Evolutionary conservation across 1,140 invertebrate genomes (phyloP).

Genomic region (Meloidogyne floridensis): DNA sequence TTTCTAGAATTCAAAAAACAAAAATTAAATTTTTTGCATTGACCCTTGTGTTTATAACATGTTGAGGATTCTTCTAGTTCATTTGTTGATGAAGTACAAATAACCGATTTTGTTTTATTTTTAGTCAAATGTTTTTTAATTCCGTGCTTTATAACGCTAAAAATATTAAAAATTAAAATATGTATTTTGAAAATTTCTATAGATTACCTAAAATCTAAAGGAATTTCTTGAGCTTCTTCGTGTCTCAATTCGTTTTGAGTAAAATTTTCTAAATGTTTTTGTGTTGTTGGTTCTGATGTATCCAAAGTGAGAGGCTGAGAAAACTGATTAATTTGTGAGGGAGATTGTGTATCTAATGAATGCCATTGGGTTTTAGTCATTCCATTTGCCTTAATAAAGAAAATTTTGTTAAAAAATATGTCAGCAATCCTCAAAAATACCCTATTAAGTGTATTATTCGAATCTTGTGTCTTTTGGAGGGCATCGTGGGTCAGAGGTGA

Average conservation of each 20-base stretch:
- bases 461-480: too few species aligned
- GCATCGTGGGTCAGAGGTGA: too few species aligned
- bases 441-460: too few species aligned
- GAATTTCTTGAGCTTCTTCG: neutral
- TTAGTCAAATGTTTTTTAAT: neutral
- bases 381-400: neutral
- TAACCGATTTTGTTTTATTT: neutral
- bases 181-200: neutral
- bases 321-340: neutral
- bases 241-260: too few species aligned
- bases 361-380: neutral
- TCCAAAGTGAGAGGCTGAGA: neutral
- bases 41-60: neutral
- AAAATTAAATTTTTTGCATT: conserved; percentile 10
- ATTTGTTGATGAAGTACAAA: neutral
- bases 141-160: conserved; percentile 9
- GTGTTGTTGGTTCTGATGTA: neutral
- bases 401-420: neutral
- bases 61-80: neutral
- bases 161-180: neutral
- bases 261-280: neutral
- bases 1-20: neutral
- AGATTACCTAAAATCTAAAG: neutral
- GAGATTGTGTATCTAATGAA: neutral
- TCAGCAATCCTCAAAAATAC: too few species aligned